A percentile compares a stretch with the other conserved stretches of the same genome.
These are phyloP conservation scores for Heliconius sara DNA, from an alignment of 2,888 invertebrate species.

Conservation along the genomic window DNA sequence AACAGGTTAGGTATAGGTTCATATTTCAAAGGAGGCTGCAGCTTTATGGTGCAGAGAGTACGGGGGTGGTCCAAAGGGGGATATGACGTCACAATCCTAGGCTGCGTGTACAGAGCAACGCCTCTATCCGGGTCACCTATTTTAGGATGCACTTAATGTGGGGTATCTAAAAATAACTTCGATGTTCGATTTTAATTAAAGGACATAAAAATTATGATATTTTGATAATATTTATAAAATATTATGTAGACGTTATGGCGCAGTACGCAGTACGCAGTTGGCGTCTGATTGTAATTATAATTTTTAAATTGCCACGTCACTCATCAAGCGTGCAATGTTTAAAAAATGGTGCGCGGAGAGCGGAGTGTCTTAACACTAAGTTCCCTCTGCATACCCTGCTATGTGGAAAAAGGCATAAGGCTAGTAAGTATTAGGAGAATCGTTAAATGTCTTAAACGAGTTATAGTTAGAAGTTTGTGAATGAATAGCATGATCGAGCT, in stretches of 20 bases:
- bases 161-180: constrained; percentile 44
- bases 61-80: constrained; percentile 44
- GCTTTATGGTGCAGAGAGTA: constrained; percentile 40
- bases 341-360: too few species aligned
- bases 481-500: too few species aligned
- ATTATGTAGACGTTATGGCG: background rate
- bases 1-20: constrained; percentile 20
- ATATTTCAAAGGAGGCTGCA: constrained; percentile 40
- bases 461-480: too few species aligned
- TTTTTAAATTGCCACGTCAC: too few species aligned
- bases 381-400: too few species aligned
- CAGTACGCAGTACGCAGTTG: too few species aligned
- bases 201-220: background rate
- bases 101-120: constrained; percentile 64
- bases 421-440: too few species aligned
- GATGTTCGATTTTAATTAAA: constrained; percentile 32
- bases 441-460: too few species aligned
- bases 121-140: constrained; percentile 73
- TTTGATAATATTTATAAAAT: background rate
- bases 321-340: too few species aligned
- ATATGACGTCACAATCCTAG: constrained; percentile 69
- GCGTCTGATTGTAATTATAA: background rate
- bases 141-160: constrained; percentile 66
- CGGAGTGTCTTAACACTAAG: too few species aligned
- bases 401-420: too few species aligned